These are phyloP conservation scores for Pygoscelis antarcticus DNA, from an alignment of 2,113 vertebrate species.

Conservation along the genomic window DNA sequence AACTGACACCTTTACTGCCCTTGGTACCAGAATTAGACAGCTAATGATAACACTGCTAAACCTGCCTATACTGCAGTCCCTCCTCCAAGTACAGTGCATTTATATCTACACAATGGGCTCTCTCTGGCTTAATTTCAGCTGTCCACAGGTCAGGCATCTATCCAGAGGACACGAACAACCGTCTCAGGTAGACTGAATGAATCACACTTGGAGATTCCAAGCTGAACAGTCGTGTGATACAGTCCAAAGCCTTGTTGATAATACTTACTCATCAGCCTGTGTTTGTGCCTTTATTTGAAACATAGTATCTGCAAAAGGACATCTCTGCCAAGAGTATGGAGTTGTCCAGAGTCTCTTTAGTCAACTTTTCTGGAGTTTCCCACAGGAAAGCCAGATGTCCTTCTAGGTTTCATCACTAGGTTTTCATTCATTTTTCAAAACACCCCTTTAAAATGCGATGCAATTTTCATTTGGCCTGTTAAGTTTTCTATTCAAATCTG, in stretches of 20 bases:
- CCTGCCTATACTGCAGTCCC: background rate
- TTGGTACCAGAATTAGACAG: background rate
- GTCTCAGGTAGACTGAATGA: background rate
- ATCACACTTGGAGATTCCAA: background rate
- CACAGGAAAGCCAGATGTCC: background rate
- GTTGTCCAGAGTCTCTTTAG: background rate
- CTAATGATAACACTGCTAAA: background rate
- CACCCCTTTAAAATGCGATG: rapidly evolving
- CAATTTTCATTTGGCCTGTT: background rate
- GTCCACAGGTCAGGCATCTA: background rate
- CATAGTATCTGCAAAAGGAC: background rate
- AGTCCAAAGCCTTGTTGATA: background rate
- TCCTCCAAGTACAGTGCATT: background rate
- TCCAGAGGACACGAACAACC: background rate
- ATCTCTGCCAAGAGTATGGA: background rate
- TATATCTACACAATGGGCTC: rapidly evolving
- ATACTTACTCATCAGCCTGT: background rate
- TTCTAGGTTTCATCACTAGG: background rate
- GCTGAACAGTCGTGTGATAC: background rate
- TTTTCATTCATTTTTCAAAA: background rate
- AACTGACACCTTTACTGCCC: background rate
- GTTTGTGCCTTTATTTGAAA: background rate
- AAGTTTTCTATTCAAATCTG: background rate
- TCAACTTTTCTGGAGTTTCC: background rate
- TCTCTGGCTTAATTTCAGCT: background rate